Conservation (phyloP, 2,797 vertebrate species). For the Salmo trutta region DNA sequence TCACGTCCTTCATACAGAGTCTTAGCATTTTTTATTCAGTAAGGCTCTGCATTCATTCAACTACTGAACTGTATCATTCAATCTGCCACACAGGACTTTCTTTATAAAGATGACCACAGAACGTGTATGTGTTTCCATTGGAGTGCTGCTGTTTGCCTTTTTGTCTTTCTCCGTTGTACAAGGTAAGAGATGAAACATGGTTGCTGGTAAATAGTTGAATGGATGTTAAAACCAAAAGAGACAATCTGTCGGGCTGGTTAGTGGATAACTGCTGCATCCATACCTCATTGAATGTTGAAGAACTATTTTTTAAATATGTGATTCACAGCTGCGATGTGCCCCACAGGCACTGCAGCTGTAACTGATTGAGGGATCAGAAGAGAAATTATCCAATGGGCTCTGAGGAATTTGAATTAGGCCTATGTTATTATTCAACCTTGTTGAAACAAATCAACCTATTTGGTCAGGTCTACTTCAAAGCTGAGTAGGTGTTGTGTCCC, state of each 20-base stretch:
- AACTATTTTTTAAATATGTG: background rate
- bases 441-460: background rate
- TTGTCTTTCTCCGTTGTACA: background rate
- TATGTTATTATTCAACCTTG: background rate
- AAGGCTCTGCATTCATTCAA: background rate
- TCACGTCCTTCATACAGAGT: background rate
- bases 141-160: background rate
- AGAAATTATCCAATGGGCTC: background rate
- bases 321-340: background rate
- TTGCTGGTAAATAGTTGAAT: background rate
- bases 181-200: background rate
- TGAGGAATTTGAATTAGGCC: background rate
- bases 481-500: background rate
- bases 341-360: background rate
- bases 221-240: background rate
- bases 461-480: background rate
- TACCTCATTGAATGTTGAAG: background rate
- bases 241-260: background rate
- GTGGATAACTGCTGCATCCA: background rate
- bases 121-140: background rate
- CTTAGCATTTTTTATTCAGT: background rate
- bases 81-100: conserved; percentile 2
- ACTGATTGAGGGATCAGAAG: background rate
- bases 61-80: background rate
- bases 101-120: background rate